A percentile compares a stretch with the other conserved stretches of the same genome.
These are phyloP conservation scores for Hofmannophila pseudospretella DNA, from an alignment of 2,888 invertebrate genomes.

Conservation along the genomic window DNA sequence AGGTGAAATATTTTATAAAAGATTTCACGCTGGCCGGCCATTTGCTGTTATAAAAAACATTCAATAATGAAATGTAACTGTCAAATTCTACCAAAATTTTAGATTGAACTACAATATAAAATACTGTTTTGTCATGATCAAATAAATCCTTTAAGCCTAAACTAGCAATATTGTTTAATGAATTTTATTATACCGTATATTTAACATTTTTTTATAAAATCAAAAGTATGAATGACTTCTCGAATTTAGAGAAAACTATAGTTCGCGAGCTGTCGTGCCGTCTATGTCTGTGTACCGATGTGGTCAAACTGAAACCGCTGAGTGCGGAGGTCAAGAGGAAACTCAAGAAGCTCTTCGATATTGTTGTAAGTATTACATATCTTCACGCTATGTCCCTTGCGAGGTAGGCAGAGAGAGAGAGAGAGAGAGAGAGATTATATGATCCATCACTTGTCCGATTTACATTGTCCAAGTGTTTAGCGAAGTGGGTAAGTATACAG, in stretches of 20 bases:
- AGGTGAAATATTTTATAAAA: too few species aligned
- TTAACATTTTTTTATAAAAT: constrained; percentile 3
- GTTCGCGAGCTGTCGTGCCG: constrained; percentile 70
- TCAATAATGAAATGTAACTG: not conserved
- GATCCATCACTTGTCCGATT: too few species aligned
- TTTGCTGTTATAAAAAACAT: too few species aligned
- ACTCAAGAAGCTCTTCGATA: constrained; percentile 60
- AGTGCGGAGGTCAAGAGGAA: constrained; percentile 63
- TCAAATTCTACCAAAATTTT: constrained; percentile 4
- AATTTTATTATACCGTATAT: not conserved
- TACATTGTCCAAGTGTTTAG: too few species aligned
- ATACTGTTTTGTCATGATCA: constrained; percentile 20
- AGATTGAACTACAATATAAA: constrained; percentile 2
- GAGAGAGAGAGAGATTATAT: too few species aligned
- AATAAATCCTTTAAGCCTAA: constrained; percentile 13
- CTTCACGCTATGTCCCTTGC: too few species aligned
- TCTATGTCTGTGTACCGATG: constrained; percentile 66
- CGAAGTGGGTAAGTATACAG: too few species aligned
- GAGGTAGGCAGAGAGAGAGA: too few species aligned
- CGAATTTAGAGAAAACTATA: constrained; percentile 60
- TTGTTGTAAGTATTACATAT: constrained; percentile 60
- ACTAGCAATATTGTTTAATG: not conserved
- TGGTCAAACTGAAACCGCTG: constrained; percentile 62
- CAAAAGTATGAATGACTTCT: constrained; percentile 58
- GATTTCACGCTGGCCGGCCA: too few species aligned